Base-by-base conservation (phyloP, 2,113 vertebrate species). In the Phoxinus phoxinus region DNA sequence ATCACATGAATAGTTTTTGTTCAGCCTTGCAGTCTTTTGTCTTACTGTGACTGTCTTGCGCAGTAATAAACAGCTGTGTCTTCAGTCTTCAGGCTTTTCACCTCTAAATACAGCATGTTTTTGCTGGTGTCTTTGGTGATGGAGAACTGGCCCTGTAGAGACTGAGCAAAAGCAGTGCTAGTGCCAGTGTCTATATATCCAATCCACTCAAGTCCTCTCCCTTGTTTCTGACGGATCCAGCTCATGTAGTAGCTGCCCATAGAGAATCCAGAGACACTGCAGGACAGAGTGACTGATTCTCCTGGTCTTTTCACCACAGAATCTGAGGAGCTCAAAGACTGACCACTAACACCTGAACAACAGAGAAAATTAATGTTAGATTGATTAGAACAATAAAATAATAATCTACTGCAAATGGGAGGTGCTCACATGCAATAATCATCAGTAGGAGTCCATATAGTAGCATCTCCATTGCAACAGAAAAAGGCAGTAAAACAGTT, bases 21-120 rank as follows among this genome's bases (percentile, higher is more conserved):
- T 19, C 84, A 59, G 37, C 69, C 7, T 23, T 74, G 25, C n/a
- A 35, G 74, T 32, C 6, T 71, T 72, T 30, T 78, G 77, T 56
- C 0, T 74, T 41, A 87, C 77, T 74, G 83, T 87, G 86, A 23
- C 0, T 77, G 35, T 35, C 21, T 7, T 67, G 86, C 84, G 73
- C 89, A 91, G 85, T 90, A 86, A 87, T 89, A 89, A 10, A 86
- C 82, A 59, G 77, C 81, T 0, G 61, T 80, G 71, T 89, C 90
- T 6, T 77, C 75, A 41, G 71, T 25, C 73, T 86, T 89, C 35
- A 86, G 73, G 19, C 84, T 89, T 46, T 81, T 86, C 58, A 77
- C 21, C 23, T 86, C 41, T 4, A 88, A 56, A 25, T 87, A 74
- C 44, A 85, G 44, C 30, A 48, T 76, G 87, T 53, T 87, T 27